These are phyloP conservation scores for Syndactyla subalaris DNA, from an alignment of 2,797 vertebrate species.

Conservation along the genomic window DNA sequence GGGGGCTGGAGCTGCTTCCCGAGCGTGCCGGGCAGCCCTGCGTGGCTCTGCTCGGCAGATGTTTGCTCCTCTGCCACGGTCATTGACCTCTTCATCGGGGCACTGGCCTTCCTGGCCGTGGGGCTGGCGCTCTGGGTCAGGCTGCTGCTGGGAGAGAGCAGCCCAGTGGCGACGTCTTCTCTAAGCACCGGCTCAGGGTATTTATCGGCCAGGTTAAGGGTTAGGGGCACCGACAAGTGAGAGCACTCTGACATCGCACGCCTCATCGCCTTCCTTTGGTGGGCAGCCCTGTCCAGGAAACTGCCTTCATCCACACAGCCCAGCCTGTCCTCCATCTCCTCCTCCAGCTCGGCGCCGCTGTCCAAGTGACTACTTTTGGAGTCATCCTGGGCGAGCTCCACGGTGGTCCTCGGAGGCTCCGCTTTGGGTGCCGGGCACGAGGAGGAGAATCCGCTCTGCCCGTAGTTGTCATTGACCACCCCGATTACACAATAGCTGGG, in stretches of 20 bases:
- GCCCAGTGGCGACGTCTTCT: slow-evolving; percentile 63
- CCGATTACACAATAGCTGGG: slow-evolving; percentile 75
- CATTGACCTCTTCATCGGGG: slow-evolving; percentile 85
- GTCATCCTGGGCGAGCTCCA: slow-evolving; percentile 79
- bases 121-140: slow-evolving; percentile 50
- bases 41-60: too few species aligned
- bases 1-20: neutral
- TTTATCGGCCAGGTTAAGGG: slow-evolving; percentile 87
- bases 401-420: slow-evolving; percentile 64
- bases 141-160: slow-evolving; percentile 70
- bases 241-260: slow-evolving; percentile 96
- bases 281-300: slow-evolving; percentile 74
- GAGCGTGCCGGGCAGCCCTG: neutral
- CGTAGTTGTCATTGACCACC: slow-evolving; percentile 61
- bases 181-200: slow-evolving; percentile 82
- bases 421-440: neutral
- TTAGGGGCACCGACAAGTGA: slow-evolving; percentile 88
- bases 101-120: slow-evolving; percentile 41
- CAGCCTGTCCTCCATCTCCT: slow-evolving; percentile 66
- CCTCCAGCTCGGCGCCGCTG: neutral
- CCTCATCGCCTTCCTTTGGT: slow-evolving; percentile 90
- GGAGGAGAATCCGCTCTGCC: slow-evolving; percentile 38
- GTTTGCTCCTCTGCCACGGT: slow-evolving; percentile 86
- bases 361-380: neutral
- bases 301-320: neutral